These are phyloP conservation scores for Pheosia gnoma DNA, from an alignment of 2,888 invertebrate species.

Conservation along the genomic window DNA sequence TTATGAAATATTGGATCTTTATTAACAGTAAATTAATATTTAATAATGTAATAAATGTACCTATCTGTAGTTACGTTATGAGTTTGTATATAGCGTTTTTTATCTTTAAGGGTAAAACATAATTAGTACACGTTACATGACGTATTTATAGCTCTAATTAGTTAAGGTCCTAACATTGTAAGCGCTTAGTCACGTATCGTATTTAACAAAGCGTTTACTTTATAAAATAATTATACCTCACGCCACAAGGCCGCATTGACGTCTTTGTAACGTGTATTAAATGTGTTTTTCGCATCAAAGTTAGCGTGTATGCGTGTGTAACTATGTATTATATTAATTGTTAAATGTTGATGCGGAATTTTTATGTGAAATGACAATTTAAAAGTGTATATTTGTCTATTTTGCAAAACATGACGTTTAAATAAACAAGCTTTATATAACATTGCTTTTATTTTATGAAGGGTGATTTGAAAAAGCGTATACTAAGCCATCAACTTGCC, in stretches of 20 bases:
- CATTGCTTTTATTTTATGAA: constrained; percentile 22
- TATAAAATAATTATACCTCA: constrained; percentile 21
- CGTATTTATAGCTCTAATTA: constrained; percentile 1
- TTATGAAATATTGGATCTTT: constrained; percentile 43
- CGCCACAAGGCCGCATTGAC: constrained; percentile 12
- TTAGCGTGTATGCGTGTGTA: constrained; percentile 61
- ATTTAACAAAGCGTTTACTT: constrained; percentile 18
- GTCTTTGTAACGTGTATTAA: constrained; percentile 30
- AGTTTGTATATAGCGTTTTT: constrained; percentile 43
- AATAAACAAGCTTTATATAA: constrained; percentile 83
- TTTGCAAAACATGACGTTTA: constrained; percentile 83
- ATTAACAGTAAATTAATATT: constrained; percentile 30
- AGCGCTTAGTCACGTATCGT: constrained; percentile 14
- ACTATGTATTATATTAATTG: constrained; percentile 74
- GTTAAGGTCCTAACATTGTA: constrained; percentile 17
- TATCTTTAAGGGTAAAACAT: constrained; percentile 24
- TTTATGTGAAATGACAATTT: constrained; percentile 77
- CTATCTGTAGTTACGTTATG: constrained; percentile 13
- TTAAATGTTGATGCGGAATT: constrained; percentile 80
- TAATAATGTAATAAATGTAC: constrained; percentile 36
- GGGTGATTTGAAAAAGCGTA: too few species aligned
- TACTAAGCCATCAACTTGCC: too few species aligned
- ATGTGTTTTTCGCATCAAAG: constrained; percentile 35
- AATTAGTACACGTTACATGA: constrained; percentile 26
- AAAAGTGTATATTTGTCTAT: constrained; percentile 82